Evolutionary conservation across 2,797 vertebrate species (phyloP).

Genomic region (Malacoctenus gilli): DNA sequence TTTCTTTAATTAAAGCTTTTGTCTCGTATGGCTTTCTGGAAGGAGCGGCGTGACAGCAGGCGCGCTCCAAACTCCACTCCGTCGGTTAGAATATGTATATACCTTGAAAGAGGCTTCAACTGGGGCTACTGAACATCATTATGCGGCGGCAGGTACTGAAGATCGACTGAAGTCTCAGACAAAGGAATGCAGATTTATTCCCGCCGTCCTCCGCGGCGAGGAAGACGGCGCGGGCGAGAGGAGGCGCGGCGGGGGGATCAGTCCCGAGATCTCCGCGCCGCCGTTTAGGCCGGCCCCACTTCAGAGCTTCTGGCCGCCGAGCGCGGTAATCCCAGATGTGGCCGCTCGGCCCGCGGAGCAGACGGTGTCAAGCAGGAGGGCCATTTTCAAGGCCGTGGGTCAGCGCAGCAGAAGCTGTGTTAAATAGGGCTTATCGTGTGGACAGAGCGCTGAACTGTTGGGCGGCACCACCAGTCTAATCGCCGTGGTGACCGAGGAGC

Average conservation of each 20-base stretch:
- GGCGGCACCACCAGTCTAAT: constrained; percentile 19
- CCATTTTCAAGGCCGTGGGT: constrained; percentile 45
- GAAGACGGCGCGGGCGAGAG: constrained; percentile 12
- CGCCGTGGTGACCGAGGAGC: constrained; percentile 22
- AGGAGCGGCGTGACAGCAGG: background rate
- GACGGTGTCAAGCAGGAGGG: constrained; percentile 30
- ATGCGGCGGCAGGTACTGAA: constrained; percentile 22
- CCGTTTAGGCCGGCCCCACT: constrained; percentile 16
- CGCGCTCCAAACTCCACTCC: too few relatives aligned
- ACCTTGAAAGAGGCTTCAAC: background rate
- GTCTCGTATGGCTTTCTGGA: constrained; percentile 8
- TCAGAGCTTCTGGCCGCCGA: constrained; percentile 17
- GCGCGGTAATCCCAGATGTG: constrained; percentile 45
- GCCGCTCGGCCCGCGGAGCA: constrained; percentile 16
- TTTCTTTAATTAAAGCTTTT: constrained; percentile 22
- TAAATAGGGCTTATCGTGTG: too few relatives aligned
- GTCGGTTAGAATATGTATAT: constrained; percentile 1
- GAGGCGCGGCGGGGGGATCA: constrained; percentile 26
- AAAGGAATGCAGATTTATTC: constrained; percentile 28
- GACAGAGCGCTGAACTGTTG: too few relatives aligned
- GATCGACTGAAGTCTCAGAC: constrained; percentile 18
- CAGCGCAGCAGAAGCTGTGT: constrained; percentile 20
- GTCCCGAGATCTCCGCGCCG: constrained; percentile 12
- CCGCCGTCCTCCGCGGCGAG: constrained; percentile 5
- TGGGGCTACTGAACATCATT: constrained; percentile 5